phyloP scores from a whole-genome alignment of 1,140 invertebrate genomes.

The Aphelinus atriplicis region DNA sequence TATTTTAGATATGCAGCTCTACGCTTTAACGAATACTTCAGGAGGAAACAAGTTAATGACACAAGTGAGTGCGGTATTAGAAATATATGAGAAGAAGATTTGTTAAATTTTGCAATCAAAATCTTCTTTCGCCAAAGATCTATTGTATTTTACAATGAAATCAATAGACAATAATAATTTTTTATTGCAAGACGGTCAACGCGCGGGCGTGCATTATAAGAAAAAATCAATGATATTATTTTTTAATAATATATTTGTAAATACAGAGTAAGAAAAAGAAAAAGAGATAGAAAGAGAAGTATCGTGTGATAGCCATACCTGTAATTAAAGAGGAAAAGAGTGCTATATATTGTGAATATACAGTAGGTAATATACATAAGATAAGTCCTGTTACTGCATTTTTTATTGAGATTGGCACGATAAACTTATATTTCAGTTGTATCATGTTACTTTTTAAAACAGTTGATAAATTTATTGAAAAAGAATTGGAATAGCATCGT shows the following conservation, averaged over 20 bases:
- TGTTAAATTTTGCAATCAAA: not conserved
- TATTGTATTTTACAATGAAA: slow-evolving; percentile 24
- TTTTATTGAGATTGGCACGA: not conserved
- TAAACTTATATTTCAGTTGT: slow-evolving; percentile 1
- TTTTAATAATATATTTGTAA: slow-evolving; percentile 29
- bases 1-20: slow-evolving; percentile 73
- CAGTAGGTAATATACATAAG: too few species aligned
- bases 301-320: slow-evolving; percentile 24
- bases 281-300: not conserved
- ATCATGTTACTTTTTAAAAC: not conserved
- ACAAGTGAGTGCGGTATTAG: slow-evolving; percentile 17
- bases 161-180: slow-evolving; percentile 24
- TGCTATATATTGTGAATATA: slow-evolving; percentile 18
- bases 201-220: slow-evolving; percentile 17
- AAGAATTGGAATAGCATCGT: too few species aligned
- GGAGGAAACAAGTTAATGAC: slow-evolving; percentile 56
- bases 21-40: slow-evolving; percentile 74
- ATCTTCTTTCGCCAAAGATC: slow-evolving; percentile 29
- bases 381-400: too few species aligned
- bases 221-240: slow-evolving; percentile 24
- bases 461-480: not conserved
- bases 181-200: not conserved
- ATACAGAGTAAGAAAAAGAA: slow-evolving; percentile 4
- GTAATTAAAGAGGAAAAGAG: not conserved
- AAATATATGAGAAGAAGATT: slow-evolving; percentile 20